Percentiles rank a stretch among this genome's conserved stretches.
phyloP scores from a whole-genome alignment of 2,888 invertebrate genomes.

The Agonopterix subpropinquella region DNA sequence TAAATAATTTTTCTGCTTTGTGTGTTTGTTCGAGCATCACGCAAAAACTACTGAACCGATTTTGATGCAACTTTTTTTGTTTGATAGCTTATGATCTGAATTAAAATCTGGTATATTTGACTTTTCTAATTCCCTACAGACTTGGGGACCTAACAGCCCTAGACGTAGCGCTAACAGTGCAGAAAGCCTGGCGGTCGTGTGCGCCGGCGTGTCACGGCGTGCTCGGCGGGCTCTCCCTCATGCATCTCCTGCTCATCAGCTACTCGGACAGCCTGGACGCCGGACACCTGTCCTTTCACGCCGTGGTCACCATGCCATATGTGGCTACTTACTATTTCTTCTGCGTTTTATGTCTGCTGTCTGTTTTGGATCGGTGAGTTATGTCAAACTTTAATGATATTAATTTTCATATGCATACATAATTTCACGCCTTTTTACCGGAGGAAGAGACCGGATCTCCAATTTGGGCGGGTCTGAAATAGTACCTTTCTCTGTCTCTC shows the following conservation, averaged over 20 bases:
- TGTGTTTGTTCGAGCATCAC: no score
- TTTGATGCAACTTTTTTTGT: no score
- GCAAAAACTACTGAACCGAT: no score
- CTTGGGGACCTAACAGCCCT: conserved; percentile 66
- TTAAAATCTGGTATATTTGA: no score
- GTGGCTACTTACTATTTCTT: conserved; percentile 75
- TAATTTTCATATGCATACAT: neutral
- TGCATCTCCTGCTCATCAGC: conserved; percentile 75
- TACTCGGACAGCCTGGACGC: conserved; percentile 67
- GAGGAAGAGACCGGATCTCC: no score
- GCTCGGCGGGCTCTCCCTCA: conserved; percentile 74
- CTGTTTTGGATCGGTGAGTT: conserved; percentile 76
- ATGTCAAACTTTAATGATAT: neutral
- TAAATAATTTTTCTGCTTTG: no score
- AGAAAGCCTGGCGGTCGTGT: conserved; percentile 65
- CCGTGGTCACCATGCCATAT: conserved; percentile 67
- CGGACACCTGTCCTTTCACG: conserved; percentile 63
- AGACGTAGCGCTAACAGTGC: conserved; percentile 69
- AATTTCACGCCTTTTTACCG: no score
- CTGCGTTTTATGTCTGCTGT: conserved; percentile 74
- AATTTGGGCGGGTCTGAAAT: no score
- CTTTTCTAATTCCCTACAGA: conserved; percentile 27
- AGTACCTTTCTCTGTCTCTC: no score
- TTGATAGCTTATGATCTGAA: no score
- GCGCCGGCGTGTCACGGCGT: conserved; percentile 76